Conservation (phyloP, 2,797 vertebrate species). For the Corythornis leucogaster region DNA sequence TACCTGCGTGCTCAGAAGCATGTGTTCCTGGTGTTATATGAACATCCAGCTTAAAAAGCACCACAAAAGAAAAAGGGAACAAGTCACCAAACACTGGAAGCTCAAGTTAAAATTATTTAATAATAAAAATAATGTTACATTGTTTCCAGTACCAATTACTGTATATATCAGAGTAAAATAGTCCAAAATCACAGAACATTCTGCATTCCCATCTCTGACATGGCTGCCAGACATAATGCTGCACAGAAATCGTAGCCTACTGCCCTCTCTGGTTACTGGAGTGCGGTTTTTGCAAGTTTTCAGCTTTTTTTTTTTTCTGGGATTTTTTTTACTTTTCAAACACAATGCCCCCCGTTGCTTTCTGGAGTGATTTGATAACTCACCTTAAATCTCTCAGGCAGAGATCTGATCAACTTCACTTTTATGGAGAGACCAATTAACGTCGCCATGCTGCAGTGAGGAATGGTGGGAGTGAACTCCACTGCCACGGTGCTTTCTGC, state of each 20-base stretch:
- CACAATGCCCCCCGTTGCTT: fast-evolving
- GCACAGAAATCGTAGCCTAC: fast-evolving
- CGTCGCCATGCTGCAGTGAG: slow-evolving; percentile 96
- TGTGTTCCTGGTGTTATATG: slow-evolving; percentile 94
- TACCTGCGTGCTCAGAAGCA: slow-evolving; percentile 95
- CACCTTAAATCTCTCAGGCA: slow-evolving; percentile 91
- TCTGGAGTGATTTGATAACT: neutral
- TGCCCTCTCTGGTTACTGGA: neutral
- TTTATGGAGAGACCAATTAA: slow-evolving; percentile 94
- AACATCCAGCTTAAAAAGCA: slow-evolving; percentile 88
- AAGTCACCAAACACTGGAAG: neutral
- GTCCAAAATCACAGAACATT: neutral
- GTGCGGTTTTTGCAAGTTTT: too few relatives aligned
- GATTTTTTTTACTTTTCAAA: neutral
- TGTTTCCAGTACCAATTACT: neutral
- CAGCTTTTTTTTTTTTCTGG: fast-evolving
- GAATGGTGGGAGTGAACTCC: slow-evolving; percentile 93
- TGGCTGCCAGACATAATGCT: fast-evolving
- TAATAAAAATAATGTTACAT: neutral
- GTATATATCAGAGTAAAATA: neutral
- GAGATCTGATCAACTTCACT: slow-evolving; percentile 90
- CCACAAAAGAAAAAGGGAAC: neutral
- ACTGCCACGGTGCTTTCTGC: slow-evolving; percentile 80
- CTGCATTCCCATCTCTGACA: neutral
- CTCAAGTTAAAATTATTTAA: neutral